Evolutionary conservation across 1,140 invertebrate species (phyloP).

Genomic region (Pseudomyrmex sp.): DNA sequence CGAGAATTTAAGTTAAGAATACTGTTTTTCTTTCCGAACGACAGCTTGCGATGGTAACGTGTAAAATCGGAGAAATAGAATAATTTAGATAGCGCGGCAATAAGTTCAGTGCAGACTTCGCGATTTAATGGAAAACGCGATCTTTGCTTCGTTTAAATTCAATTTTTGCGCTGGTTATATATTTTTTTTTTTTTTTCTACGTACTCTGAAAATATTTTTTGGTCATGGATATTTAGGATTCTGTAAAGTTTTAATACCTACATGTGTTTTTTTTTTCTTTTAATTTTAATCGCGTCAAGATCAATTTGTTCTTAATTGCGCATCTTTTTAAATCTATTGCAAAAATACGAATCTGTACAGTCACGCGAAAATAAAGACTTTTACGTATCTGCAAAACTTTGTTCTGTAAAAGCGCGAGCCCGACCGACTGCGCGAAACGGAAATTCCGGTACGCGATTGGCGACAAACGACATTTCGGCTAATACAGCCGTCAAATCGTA

Average conservation of each 20-base stretch:
- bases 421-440: neutral
- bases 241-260: too few species aligned
- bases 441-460: conserved; percentile 10
- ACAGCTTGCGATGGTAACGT: too few species aligned
- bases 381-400: too few species aligned
- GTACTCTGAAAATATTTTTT: neutral
- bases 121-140: neutral
- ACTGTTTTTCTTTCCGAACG: neutral
- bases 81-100: too few species aligned
- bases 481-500: neutral
- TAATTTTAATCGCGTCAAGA: too few species aligned
- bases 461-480: conserved; percentile 11
- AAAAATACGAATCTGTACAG: too few species aligned
- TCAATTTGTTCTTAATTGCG: too few species aligned
- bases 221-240: neutral
- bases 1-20: conserved; percentile 65
- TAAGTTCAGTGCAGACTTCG: conserved; percentile 2
- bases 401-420: too few species aligned
- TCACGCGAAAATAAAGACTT: too few species aligned
- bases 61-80: neutral
- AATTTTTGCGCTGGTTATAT: neutral
- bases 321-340: too few species aligned
- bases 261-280: too few species aligned
- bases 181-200: too few species aligned
- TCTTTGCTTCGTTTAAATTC: neutral